phyloP scores from a whole-genome alignment of 2,797 vertebrate genomes.

The Passerculus sandwichensis region DNA sequence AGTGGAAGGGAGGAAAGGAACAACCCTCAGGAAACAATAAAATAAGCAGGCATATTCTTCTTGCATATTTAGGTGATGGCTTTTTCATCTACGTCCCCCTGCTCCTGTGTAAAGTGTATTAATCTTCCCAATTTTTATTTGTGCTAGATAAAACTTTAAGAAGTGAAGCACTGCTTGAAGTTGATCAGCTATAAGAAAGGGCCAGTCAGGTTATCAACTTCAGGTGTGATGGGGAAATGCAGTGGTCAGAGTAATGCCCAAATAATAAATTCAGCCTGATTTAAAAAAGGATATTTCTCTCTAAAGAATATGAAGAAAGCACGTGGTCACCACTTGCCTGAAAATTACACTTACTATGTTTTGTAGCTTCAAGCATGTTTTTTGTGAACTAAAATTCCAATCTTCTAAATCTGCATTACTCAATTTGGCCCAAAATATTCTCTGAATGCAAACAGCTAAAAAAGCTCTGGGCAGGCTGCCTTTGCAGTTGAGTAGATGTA shows the following conservation, averaged over 20 bases:
- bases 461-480: neutral
- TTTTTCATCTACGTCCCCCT: neutral
- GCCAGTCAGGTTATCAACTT: neutral
- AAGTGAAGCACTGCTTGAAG: neutral
- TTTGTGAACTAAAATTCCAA: neutral
- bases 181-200: neutral
- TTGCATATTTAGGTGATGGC: neutral
- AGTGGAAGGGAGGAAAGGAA: conserved; percentile 29
- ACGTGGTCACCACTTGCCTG: neutral
- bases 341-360: neutral
- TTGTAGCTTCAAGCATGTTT: neutral
- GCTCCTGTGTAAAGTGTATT: neutral
- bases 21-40: conserved; percentile 33
- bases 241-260: neutral
- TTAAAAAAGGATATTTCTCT: neutral
- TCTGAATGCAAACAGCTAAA: neutral
- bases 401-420: neutral
- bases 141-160: neutral
- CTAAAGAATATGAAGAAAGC: neutral
- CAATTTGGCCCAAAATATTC: neutral
- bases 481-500: neutral
- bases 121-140: neutral
- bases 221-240: neutral
- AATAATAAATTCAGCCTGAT: neutral
- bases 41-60: conserved; percentile 9